Evolutionary conservation across 2,113 vertebrate species (phyloP).

Genomic region (Psammodynastes pulverulentus): DNA sequence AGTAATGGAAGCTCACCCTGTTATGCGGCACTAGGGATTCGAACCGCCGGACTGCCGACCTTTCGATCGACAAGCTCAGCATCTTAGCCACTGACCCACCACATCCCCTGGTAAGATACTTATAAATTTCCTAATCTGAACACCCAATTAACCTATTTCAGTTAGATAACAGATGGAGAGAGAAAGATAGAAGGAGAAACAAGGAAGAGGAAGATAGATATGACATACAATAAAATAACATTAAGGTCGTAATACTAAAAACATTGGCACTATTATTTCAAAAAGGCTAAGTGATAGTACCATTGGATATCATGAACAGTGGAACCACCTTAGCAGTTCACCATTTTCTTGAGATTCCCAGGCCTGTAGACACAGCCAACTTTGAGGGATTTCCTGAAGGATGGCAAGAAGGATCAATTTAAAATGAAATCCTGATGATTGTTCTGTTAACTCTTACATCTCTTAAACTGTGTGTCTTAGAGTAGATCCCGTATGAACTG

Average conservation of each 20-base stretch:
- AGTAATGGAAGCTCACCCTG: too few species aligned
- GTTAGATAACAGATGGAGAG: not conserved
- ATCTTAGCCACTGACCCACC: too few species aligned
- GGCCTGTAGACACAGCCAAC: not conserved
- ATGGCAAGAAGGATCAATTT: not conserved
- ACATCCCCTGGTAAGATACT: too few species aligned
- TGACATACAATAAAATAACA: not conserved
- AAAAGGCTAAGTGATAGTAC: not conserved
- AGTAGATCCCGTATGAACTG: not conserved
- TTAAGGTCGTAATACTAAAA: not conserved
- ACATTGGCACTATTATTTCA: not conserved
- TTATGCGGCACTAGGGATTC: too few species aligned
- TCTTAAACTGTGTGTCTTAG: not conserved
- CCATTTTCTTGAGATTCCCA: not conserved
- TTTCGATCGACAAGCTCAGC: too few species aligned
- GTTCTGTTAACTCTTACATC: not conserved
- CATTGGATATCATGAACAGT: not conserved
- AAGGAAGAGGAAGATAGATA: not conserved
- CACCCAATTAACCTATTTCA: not conserved
- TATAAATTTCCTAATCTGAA: not conserved
- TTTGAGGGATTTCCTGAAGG: not conserved
- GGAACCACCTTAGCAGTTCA: not conserved
- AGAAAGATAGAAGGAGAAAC: not conserved
- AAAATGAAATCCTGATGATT: not conserved
- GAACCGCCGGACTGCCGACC: too few species aligned